A percentile compares a stretch with the other conserved stretches of the same genome.
phyloP scores from a whole-genome alignment of 2,113 vertebrate genomes.

The Syngnathus floridae region DNA sequence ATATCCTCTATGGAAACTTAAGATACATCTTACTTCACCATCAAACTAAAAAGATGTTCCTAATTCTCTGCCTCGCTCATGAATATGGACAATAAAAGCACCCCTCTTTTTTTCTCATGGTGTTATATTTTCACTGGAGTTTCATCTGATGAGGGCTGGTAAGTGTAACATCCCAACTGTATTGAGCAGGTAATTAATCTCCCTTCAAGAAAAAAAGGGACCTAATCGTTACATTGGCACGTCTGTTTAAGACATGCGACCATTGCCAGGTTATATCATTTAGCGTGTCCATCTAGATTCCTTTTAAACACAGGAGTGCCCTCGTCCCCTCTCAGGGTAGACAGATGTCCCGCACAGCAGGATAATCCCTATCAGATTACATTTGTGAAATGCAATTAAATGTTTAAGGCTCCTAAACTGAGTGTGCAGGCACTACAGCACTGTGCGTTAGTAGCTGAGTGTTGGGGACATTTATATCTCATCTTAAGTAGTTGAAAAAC shows the following conservation, averaged over 20 bases:
- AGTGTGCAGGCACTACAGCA: constrained; percentile 15
- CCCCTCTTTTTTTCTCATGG: too few relatives aligned
- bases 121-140: background rate
- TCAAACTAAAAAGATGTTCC: too few relatives aligned
- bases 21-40: background rate
- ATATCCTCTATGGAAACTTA: background rate
- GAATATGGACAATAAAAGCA: too few relatives aligned
- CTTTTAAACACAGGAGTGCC: background rate
- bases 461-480: constrained; percentile 11
- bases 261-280: background rate
- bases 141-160: background rate
- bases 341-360: constrained; percentile 38
- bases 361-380: constrained; percentile 57
- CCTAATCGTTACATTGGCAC: background rate
- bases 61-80: too few relatives aligned
- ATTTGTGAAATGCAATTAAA: constrained; percentile 49
- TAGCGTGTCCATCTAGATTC: constrained; percentile 3
- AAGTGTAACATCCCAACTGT: background rate
- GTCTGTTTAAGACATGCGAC: background rate
- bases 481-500: background rate
- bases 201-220: background rate
- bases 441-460: constrained; percentile 14
- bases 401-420: constrained; percentile 42
- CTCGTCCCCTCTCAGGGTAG: constrained; percentile 21
- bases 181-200: background rate